Percentiles rank a stretch among this genome's conserved stretches.
These are phyloP conservation scores for Pecten maximus DNA, from an alignment of 2,888 invertebrate genomes.

Conservation along the genomic window DNA sequence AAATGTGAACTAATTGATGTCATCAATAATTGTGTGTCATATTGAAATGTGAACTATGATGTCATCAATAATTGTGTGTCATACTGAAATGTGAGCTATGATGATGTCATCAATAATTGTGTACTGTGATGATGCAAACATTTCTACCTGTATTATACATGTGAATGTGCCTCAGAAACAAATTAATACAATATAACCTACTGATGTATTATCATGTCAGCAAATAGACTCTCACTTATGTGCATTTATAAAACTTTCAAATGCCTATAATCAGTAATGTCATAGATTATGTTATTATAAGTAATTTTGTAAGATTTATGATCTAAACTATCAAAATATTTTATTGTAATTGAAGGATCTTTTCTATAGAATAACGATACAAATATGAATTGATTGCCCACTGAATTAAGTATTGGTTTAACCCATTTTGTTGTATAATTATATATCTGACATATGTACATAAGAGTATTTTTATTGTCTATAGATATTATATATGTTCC, in stretches of 20 bases:
- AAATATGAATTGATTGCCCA: not conserved
- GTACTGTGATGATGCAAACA: constrained; percentile 18
- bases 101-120: not conserved
- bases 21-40: not conserved
- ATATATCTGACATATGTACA: not conserved
- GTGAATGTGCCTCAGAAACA: not conserved
- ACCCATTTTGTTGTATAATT: not conserved
- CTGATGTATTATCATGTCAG: not conserved
- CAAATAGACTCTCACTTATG: not conserved
- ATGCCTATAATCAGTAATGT: not conserved
- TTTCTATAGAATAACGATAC: not conserved
- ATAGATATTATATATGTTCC: not conserved
- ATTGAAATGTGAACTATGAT: not conserved
- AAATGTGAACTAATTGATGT: not conserved
- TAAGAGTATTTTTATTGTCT: constrained; percentile 30
- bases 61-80: not conserved
- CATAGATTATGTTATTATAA: not conserved
- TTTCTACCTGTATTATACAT: not conserved
- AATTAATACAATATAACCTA: not conserved
- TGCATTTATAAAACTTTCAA: not conserved
- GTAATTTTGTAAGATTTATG: not conserved
- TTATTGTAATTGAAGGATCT: not conserved
- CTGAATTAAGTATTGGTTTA: not conserved
- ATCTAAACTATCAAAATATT: not conserved
- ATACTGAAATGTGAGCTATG: not conserved